A percentile compares a stretch with the other conserved stretches of the same genome.
Evolutionary conservation across 2,797 vertebrate species (phyloP).

Genomic region (Staurois parvus): DNA sequence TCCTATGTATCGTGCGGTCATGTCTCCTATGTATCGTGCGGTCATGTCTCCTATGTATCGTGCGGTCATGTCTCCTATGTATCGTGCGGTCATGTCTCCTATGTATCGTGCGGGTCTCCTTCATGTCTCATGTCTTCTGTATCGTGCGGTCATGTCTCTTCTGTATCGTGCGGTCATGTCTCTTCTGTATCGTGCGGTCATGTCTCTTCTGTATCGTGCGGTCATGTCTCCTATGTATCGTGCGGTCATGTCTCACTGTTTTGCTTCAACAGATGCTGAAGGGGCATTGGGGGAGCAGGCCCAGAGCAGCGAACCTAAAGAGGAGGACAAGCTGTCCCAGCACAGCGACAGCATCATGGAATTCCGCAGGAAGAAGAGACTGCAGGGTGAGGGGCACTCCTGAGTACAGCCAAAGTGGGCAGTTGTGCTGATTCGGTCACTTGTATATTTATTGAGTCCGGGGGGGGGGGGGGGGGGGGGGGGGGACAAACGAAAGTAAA

Average conservation of each 20-base stretch:
- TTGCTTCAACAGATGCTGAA: slow-evolving; percentile 84
- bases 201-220: not conserved
- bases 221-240: not conserved
- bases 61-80: not conserved
- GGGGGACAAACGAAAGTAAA: no score
- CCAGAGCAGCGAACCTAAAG: slow-evolving; percentile 70
- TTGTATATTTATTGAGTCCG: no score
- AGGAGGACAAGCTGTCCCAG: slow-evolving; percentile 84
- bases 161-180: not conserved
- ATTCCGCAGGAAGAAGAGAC: slow-evolving; percentile 68
- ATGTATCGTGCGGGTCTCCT: not conserved
- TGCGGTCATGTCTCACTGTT: not conserved
- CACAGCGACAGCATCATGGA: slow-evolving; percentile 87
- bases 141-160: not conserved
- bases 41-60: not conserved
- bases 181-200: not conserved
- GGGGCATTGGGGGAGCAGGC: slow-evolving; percentile 77
- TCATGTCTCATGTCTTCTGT: not conserved
- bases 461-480: no score
- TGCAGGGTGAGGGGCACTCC: slow-evolving; percentile 69
- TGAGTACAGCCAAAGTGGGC: not conserved
- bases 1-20: not conserved
- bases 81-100: not conserved
- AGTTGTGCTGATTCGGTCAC: no score
- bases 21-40: not conserved